phyloP scores from a whole-genome alignment of 2,888 invertebrate species.

The Parnassius orleans region DNA sequence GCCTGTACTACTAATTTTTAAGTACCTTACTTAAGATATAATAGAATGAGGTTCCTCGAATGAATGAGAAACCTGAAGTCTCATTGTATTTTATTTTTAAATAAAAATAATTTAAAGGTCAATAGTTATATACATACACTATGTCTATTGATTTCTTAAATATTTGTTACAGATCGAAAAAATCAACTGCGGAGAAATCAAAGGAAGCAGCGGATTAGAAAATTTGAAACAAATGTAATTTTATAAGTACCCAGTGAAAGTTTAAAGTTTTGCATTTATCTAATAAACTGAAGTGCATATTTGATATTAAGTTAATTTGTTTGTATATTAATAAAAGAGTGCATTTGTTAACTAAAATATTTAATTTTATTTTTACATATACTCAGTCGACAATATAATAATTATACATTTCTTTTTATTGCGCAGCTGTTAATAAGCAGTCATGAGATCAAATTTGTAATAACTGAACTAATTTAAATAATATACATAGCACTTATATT shows the following conservation, averaged over 20 bases:
- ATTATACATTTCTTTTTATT: not conserved
- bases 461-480: not conserved
- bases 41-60: too few relatives aligned
- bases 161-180: slow-evolving; percentile 55
- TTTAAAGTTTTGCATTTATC: slow-evolving; percentile 20
- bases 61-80: too few relatives aligned
- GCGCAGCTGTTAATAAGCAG: not conserved
- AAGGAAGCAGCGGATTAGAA: slow-evolving; percentile 46
- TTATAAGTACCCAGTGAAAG: slow-evolving; percentile 23
- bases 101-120: too few relatives aligned
- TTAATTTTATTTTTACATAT: slow-evolving; percentile 14
- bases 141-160: not conserved
- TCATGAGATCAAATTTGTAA: slow-evolving; percentile 9
- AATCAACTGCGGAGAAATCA: slow-evolving; percentile 49
- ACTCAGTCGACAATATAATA: slow-evolving; percentile 7
- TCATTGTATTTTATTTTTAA: too few relatives aligned
- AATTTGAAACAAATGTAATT: slow-evolving; percentile 28
- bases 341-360: slow-evolving; percentile 22
- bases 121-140: not conserved
- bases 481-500: not conserved
- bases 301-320: slow-evolving; percentile 8
- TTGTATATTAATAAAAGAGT: slow-evolving; percentile 22
- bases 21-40: too few relatives aligned
- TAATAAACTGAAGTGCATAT: slow-evolving; percentile 14
- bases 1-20: too few relatives aligned